Evolutionary conservation across 2,113 vertebrate genomes (phyloP).

Genomic region (Oxyura jamaicensis): DNA sequence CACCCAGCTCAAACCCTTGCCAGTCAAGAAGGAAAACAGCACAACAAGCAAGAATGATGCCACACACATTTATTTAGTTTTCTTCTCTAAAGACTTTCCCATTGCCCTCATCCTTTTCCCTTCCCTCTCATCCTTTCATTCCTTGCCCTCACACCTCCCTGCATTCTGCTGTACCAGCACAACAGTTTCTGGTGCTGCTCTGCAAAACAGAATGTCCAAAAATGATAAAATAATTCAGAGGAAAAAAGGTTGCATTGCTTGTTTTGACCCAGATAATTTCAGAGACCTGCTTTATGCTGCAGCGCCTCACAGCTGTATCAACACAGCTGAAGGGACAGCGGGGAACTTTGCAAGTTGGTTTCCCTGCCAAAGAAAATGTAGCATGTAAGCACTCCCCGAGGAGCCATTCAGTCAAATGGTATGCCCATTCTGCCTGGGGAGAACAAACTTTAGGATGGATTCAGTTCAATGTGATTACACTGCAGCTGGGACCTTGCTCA

Average conservation of each 20-base stretch:
- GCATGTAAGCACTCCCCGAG: background rate
- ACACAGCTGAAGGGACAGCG: background rate
- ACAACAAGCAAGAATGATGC: background rate
- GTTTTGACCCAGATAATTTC: background rate
- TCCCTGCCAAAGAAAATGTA: background rate
- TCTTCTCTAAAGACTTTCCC: background rate
- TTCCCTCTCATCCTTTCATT: background rate
- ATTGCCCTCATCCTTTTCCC: background rate
- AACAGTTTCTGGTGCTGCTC: background rate
- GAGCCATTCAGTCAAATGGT: background rate
- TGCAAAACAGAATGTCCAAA: background rate
- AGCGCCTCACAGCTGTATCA: background rate
- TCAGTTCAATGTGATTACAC: background rate
- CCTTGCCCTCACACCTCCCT: background rate
- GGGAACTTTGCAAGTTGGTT: background rate
- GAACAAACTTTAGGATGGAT: background rate
- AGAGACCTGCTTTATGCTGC: background rate
- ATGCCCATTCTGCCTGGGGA: conserved; percentile 8
- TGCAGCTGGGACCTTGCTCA: background rate
- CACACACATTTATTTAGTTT: background rate
- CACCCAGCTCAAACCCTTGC: background rate
- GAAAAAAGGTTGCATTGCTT: background rate
- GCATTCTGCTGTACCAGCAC: background rate
- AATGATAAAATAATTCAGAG: background rate
- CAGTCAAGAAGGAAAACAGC: background rate